phyloP scores from a whole-genome alignment of 2,888 invertebrate genomes.

The Drosophila recens region DNA sequence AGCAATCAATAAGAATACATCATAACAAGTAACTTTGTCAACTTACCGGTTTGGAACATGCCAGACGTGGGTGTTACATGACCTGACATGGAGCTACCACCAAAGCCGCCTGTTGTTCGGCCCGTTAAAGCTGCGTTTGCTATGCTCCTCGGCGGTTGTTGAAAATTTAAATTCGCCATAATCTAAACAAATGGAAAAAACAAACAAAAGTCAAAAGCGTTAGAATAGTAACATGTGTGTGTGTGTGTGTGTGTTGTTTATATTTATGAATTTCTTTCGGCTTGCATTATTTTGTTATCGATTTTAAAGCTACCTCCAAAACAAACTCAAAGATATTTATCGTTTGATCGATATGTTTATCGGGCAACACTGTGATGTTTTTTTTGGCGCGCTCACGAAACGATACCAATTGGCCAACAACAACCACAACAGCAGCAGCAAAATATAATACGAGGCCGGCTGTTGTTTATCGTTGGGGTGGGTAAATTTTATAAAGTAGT shows the following conservation, averaged over 20 bases:
- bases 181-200: conserved; percentile 86
- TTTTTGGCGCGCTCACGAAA: conserved; percentile 49
- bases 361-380: conserved; percentile 12
- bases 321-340: conserved; percentile 9
- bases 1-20: background rate
- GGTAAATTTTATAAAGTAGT: conserved; percentile 16
- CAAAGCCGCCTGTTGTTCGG: conserved; percentile 88
- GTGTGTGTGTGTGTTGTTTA: conserved; percentile 5
- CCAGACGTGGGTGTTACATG: conserved; percentile 91
- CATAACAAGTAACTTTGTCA: background rate
- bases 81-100: conserved; percentile 89
- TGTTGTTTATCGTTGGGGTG: conserved; percentile 42
- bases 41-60: conserved; percentile 87
- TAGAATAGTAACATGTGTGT: background rate
- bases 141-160: conserved; percentile 94
- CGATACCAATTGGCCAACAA: conserved; percentile 36
- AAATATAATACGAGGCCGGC: conserved; percentile 40
- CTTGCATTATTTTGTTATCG: conserved; percentile 20
- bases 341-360: conserved; percentile 19
- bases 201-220: background rate
- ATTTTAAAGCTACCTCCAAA: conserved; percentile 6
- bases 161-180: conserved; percentile 97
- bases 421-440: conserved; percentile 8
- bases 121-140: conserved; percentile 90
- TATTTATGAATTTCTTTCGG: background rate